phyloP scores from a whole-genome alignment of 2,113 vertebrate genomes.

The Varanus salvator region DNA sequence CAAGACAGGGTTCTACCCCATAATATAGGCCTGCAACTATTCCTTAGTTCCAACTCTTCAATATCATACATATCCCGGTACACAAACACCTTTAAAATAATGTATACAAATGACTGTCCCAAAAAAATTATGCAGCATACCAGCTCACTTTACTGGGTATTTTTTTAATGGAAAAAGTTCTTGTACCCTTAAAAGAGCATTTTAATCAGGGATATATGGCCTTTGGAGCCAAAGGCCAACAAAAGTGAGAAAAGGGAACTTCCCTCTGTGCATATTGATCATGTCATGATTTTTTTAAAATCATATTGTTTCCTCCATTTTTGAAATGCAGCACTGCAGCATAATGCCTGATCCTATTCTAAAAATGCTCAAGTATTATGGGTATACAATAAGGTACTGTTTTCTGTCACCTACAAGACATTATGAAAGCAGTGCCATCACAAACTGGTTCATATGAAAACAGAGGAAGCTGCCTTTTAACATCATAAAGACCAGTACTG shows the following conservation, averaged over 20 bases:
- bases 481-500: neutral
- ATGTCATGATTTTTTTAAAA: neutral
- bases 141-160: neutral
- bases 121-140: neutral
- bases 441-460: neutral
- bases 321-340: neutral
- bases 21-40: neutral
- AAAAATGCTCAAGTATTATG: neutral
- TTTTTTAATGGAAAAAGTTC: neutral
- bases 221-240: neutral
- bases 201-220: neutral
- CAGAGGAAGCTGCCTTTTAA: neutral
- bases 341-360: neutral
- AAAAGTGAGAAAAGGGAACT: constrained; percentile 12
- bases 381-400: neutral
- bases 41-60: neutral
- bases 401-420: neutral
- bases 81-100: neutral
- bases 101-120: neutral
- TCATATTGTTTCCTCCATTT: neutral
- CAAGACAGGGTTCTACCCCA: neutral
- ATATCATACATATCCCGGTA: neutral
- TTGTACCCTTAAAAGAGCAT: neutral
- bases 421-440: constrained; percentile 8
- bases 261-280: neutral